phyloP scores from a whole-genome alignment of 2,797 vertebrate genomes.

The Pipistrellus pipistrellus region DNA sequence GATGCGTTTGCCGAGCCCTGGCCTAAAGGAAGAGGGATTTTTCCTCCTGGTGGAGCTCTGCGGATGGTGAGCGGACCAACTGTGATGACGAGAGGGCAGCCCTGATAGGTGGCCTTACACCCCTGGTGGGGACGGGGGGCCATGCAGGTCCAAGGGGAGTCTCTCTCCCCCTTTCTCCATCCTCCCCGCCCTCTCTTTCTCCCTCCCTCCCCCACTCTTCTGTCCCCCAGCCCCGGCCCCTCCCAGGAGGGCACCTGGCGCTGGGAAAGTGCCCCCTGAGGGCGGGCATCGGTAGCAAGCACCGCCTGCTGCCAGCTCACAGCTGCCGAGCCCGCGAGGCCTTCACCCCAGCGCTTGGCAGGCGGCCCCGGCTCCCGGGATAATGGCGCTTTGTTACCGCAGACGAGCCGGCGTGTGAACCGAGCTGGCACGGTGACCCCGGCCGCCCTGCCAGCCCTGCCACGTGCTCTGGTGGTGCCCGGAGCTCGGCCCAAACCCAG shows the following conservation, averaged over 20 bases:
- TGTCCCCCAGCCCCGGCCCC: neutral
- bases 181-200: too few relatives aligned
- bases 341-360: neutral
- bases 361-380: neutral
- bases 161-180: neutral
- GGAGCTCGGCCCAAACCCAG: neutral
- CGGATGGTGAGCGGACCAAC: neutral
- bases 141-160: neutral
- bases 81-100: too few relatives aligned
- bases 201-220: too few relatives aligned
- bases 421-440: neutral
- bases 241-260: neutral
- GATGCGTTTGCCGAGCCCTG: too few relatives aligned
- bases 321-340: neutral
- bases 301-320: neutral
- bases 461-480: neutral
- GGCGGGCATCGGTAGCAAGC: neutral
- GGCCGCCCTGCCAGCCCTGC: neutral
- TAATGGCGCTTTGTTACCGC: slow-evolving; percentile 58
- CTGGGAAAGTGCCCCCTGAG: neutral
- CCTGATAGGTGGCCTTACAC: neutral
- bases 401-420: neutral
- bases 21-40: too few relatives aligned
- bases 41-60: neutral
- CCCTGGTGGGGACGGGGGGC: neutral